Evolutionary conservation across 2,113 vertebrate species (phyloP).

Genomic region (Cochlearius cochlearius): DNA sequence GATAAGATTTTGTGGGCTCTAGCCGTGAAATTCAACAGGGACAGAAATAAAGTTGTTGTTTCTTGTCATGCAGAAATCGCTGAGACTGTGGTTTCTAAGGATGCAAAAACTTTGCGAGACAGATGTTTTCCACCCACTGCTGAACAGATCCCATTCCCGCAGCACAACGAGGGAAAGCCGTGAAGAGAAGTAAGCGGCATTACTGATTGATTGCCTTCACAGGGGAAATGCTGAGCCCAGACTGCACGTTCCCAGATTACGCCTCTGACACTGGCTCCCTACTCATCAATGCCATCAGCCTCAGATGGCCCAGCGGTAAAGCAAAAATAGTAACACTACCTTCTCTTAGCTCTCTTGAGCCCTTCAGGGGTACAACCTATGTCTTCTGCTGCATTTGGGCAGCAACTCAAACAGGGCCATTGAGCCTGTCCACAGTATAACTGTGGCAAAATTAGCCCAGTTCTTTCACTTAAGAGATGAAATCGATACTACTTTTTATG

Average conservation of each 20-base stretch:
- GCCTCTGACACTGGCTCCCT: not conserved
- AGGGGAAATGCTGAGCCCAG: not conserved
- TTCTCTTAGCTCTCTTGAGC: not conserved
- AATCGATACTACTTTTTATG: not conserved
- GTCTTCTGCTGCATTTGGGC: not conserved
- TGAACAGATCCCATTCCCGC: not conserved
- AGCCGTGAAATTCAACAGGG: not conserved
- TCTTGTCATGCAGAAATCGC: not conserved
- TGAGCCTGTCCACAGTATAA: not conserved
- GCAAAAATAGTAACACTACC: not conserved
- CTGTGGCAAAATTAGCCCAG: not conserved
- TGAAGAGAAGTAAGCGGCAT: not conserved
- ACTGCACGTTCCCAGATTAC: not conserved
- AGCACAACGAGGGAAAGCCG: not conserved
- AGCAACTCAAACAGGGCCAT: not conserved
- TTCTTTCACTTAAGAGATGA: not conserved
- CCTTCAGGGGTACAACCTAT: not conserved
- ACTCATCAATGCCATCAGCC: not conserved
- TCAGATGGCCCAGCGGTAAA: not conserved
- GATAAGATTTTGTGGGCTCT: not conserved
- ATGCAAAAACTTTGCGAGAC: not conserved
- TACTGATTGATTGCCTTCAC: not conserved
- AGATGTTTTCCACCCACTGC: conserved; percentile 33
- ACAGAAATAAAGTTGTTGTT: conserved; percentile 11
- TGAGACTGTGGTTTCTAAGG: conserved; percentile 2